Evolutionary conservation across 2,888 invertebrate species (phyloP).

Genomic region (Xestia sexstrigata): DNA sequence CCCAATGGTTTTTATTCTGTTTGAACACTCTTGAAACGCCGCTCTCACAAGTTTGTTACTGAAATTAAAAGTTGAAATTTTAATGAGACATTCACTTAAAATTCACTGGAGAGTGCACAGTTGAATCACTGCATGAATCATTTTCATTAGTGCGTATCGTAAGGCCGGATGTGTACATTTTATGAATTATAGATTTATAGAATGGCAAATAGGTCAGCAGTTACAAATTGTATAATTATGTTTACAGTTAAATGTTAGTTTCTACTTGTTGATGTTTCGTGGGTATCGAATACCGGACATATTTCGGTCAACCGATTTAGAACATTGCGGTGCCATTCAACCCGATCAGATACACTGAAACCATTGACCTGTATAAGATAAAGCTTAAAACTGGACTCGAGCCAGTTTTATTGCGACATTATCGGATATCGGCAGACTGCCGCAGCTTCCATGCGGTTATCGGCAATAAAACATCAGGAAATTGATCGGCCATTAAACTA

Average conservation of each 20-base stretch:
- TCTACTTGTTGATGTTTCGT: slow-evolving; percentile 52
- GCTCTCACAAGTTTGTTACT: slow-evolving; percentile 15
- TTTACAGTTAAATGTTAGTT: slow-evolving; percentile 42
- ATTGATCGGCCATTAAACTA: slow-evolving; percentile 41
- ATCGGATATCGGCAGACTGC: slow-evolving; percentile 56
- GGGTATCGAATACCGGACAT: slow-evolving; percentile 59
- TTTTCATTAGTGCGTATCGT: slow-evolving; percentile 18
- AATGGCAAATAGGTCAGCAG: slow-evolving; percentile 53
- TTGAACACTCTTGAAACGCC: slow-evolving; percentile 17
- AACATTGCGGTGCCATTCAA: slow-evolving; percentile 73
- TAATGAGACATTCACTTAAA: slow-evolving; percentile 51
- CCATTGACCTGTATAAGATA: slow-evolving; percentile 81
- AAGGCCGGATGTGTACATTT: slow-evolving; percentile 50
- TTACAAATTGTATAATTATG: slow-evolving; percentile 30
- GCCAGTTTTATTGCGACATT: slow-evolving; percentile 73
- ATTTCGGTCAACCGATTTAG: slow-evolving; percentile 77
- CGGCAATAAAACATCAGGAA: slow-evolving; percentile 53
- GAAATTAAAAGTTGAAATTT: slow-evolving; percentile 51
- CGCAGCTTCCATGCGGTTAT: slow-evolving; percentile 60
- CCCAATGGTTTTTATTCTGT: slow-evolving; percentile 39
- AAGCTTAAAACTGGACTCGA: slow-evolving; percentile 74
- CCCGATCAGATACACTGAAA: slow-evolving; percentile 72
- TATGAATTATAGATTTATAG: slow-evolving; percentile 55
- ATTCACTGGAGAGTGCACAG: slow-evolving; percentile 26
- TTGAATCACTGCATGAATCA: slow-evolving; percentile 55